Evolutionary conservation across 2,888 invertebrate species (phyloP).

Genomic region (Andrena flavipes): DNA sequence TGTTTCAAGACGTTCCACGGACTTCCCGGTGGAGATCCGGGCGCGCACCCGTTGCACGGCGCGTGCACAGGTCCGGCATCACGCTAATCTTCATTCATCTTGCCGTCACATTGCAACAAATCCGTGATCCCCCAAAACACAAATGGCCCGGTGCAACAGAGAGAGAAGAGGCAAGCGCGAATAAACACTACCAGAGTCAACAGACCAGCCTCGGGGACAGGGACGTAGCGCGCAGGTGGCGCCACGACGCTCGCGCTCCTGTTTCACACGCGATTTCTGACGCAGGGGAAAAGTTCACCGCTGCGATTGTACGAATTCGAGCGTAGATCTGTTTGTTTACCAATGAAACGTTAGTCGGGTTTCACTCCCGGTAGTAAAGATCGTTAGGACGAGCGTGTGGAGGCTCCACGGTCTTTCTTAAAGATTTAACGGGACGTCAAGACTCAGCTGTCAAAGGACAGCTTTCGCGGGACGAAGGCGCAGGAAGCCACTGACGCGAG

Average conservation of each 20-base stretch:
- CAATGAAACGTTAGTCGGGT: background rate
- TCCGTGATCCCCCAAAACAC: slow-evolving; percentile 71
- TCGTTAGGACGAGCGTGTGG: background rate
- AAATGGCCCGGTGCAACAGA: slow-evolving; percentile 60
- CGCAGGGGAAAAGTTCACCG: background rate
- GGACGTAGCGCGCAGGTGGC: slow-evolving; percentile 82
- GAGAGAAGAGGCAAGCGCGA: slow-evolving; percentile 76
- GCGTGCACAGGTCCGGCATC: slow-evolving; percentile 72
- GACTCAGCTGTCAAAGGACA: slow-evolving; percentile 31
- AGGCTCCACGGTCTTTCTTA: background rate
- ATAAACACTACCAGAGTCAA: slow-evolving; percentile 86
- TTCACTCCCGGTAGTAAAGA: background rate
- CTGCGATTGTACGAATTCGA: background rate
- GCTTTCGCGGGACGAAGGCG: slow-evolving; percentile 22
- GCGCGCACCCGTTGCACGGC: slow-evolving; percentile 67
- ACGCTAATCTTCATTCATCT: slow-evolving; percentile 73
- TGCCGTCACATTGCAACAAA: slow-evolving; percentile 76
- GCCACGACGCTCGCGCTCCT: slow-evolving; percentile 77
- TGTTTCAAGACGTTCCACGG: slow-evolving; percentile 57
- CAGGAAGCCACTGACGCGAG: slow-evolving; percentile 3
- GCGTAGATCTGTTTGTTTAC: background rate
- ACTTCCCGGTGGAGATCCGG: slow-evolving; percentile 51
- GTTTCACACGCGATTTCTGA: slow-evolving; percentile 14
- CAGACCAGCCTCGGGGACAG: slow-evolving; percentile 80
- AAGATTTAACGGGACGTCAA: slow-evolving; percentile 27